Percentiles rank a stretch among this genome's conserved stretches.
Evolutionary conservation across 2,888 invertebrate genomes (phyloP).

Genomic region (Protophormia terraenovae): DNA sequence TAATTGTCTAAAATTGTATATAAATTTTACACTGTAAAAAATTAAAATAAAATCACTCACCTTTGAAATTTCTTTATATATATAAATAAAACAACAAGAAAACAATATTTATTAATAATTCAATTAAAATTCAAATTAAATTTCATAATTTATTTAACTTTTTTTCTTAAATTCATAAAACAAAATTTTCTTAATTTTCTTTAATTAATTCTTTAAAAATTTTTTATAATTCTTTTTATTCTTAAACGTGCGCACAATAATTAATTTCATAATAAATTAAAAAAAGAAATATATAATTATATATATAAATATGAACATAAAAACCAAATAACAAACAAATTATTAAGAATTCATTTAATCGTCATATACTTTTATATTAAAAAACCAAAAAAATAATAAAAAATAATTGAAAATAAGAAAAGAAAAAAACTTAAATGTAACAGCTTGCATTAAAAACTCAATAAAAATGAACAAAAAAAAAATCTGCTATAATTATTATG

Average conservation of each 20-base stretch:
- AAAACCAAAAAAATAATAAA: conserved; percentile 10
- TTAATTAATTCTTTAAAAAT: neutral
- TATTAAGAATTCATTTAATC: conserved; percentile 63
- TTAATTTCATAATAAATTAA: conserved; percentile 49
- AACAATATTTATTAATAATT: neutral
- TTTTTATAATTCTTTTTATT: conserved; percentile 23
- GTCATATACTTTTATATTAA: conserved; percentile 67
- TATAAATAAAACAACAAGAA: neutral
- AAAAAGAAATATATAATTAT: conserved; percentile 30
- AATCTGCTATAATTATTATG: conserved; percentile 55
- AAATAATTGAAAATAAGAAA: conserved; percentile 17
- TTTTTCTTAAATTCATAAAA: conserved; percentile 13
- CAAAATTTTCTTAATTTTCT: conserved; percentile 2
- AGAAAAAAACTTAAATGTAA: conserved; percentile 63
- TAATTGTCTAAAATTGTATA: conserved; percentile 46
- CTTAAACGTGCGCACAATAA: conserved; percentile 65
- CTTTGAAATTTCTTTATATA: conserved; percentile 39
- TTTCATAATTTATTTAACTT: neutral
- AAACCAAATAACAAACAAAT: conserved; percentile 27
- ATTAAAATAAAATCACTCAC: conserved; percentile 11
- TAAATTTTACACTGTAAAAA: conserved; percentile 65
- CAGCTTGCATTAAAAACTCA: conserved; percentile 67
- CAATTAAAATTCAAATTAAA: neutral
- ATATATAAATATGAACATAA: conserved; percentile 27
- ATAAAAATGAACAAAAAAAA: conserved; percentile 63